A percentile compares a stretch with the other conserved stretches of the same genome.
Evolutionary conservation across 2,113 vertebrate genomes (phyloP).

Genomic region (Limnothrissa miodon): DNA sequence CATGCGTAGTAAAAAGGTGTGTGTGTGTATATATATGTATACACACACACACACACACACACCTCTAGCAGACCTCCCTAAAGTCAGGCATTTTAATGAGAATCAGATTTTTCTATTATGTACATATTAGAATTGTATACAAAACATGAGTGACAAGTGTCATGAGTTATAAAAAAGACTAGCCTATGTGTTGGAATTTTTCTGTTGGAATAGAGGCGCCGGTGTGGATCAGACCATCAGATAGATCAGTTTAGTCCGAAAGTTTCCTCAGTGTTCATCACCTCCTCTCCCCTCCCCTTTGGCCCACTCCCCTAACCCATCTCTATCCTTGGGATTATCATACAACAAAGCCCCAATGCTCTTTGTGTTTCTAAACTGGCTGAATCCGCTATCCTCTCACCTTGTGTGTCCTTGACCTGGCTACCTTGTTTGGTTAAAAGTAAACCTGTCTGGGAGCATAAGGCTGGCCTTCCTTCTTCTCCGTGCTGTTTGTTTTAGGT

Average conservation of each 20-base stretch:
- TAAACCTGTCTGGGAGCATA: background rate
- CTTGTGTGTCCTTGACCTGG: conserved; percentile 13
- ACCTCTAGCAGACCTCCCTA: too few relatives aligned
- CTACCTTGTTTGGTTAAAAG: background rate
- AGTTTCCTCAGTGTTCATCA: background rate
- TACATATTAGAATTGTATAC: background rate
- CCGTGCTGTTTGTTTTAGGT: background rate
- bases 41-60: too few relatives aligned
- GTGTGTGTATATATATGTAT: too few relatives aligned
- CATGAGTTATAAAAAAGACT: background rate
- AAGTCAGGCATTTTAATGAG: too few relatives aligned
- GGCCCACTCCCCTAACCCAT: background rate
- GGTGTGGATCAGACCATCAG: background rate
- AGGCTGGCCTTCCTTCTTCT: background rate
- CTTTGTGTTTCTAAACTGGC: conserved; percentile 3
- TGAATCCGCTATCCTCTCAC: background rate
- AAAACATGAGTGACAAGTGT: background rate
- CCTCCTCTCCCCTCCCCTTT: background rate
- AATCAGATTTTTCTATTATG: background rate
- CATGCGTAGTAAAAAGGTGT: background rate
- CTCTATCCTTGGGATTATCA: background rate
- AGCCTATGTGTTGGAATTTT: background rate
- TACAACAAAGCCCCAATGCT: conserved; percentile 9
- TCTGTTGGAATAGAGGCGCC: background rate
- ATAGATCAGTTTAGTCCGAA: background rate